These are phyloP conservation scores for Clepsis dumicolana DNA, from an alignment of 2,888 invertebrate species.

Conservation along the genomic window DNA sequence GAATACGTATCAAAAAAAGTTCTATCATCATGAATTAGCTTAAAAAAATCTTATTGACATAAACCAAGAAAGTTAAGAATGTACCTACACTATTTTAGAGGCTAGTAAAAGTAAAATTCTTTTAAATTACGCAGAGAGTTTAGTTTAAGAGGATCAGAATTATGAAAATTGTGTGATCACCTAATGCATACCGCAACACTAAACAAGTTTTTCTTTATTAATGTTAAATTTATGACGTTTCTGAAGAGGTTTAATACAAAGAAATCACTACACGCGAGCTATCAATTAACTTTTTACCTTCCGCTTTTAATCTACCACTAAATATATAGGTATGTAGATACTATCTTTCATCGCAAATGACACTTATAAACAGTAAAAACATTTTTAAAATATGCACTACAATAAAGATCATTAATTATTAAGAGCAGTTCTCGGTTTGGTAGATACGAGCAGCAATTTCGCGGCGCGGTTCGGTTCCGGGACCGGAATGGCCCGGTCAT, in stretches of 20 bases:
- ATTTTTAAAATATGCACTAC: conserved; percentile 31
- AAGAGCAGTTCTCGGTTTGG: conserved; percentile 39
- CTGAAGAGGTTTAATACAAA: not conserved
- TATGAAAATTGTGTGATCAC: not conserved
- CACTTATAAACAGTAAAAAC: conserved; percentile 20
- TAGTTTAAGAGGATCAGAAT: no score
- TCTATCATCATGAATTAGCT: no score
- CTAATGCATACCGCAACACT: not conserved
- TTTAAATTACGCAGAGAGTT: no score
- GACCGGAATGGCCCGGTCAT: conserved; percentile 43
- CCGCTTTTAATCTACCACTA: not conserved
- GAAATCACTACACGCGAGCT: not conserved
- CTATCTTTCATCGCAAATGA: conserved; percentile 19
- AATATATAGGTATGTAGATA: not conserved
- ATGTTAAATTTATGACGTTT: not conserved
- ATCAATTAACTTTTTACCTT: conserved; percentile 1
- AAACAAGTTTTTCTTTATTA: not conserved
- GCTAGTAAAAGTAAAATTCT: not conserved
- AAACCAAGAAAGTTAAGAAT: not conserved
- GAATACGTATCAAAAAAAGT: no score
- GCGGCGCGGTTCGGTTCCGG: conserved; percentile 36
- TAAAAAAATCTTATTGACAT: not conserved
- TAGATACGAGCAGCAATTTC: conserved; percentile 40
- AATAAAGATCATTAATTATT: conserved; percentile 44
- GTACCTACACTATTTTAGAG: no score